phyloP scores from a whole-genome alignment of 2,797 vertebrate genomes.

The Gastrophryne carolinensis region DNA sequence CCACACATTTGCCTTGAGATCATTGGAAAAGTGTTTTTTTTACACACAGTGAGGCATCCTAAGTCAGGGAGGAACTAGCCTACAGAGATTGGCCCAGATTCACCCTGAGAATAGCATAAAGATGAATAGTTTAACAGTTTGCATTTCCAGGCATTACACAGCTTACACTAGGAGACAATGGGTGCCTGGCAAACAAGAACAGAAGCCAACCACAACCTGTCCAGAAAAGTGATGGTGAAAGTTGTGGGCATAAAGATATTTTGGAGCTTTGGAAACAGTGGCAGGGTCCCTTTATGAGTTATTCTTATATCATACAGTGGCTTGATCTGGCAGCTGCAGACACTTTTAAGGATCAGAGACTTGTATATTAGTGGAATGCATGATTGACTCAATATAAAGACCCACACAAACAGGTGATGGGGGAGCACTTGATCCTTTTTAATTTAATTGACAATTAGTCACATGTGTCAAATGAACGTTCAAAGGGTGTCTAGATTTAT shows the following conservation, averaged over 20 bases:
- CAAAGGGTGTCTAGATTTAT: slow-evolving; percentile 12
- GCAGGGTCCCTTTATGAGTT: background rate
- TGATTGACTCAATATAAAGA: background rate
- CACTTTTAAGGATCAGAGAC: background rate
- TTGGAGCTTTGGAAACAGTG: background rate
- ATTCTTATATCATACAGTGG: background rate
- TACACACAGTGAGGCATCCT: no score
- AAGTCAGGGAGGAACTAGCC: no score
- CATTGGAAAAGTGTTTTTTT: no score
- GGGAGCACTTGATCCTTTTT: slow-evolving; percentile 6
- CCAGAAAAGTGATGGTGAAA: no score
- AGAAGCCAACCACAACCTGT: no score
- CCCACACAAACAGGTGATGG: background rate
- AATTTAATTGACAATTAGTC: slow-evolving; percentile 26
- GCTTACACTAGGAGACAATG: background rate
- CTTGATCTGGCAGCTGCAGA: background rate
- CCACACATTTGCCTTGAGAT: no score
- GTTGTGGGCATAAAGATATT: no score
- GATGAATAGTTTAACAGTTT: no score
- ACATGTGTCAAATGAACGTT: background rate
- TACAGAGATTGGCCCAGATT: no score
- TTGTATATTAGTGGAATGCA: background rate
- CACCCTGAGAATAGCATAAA: no score
- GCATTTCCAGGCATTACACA: no score
- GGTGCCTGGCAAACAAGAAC: no score